Conservation (phyloP, 2,888 invertebrate genomes). For the Chaetogeoica ovagalla region DNA sequence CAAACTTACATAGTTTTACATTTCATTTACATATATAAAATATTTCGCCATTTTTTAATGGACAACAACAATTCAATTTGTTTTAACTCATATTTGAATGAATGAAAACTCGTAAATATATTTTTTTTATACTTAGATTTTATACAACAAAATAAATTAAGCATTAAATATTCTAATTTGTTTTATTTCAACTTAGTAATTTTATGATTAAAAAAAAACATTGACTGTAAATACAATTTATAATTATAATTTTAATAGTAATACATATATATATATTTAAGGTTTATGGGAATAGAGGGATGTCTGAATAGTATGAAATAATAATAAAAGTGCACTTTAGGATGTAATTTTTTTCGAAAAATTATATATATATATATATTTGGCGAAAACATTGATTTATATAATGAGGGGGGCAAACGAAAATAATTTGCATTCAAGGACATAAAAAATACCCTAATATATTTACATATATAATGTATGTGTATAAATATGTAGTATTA, state of each 20-base stretch:
- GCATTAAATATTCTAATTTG: conserved; percentile 51
- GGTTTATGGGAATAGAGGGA: conserved; percentile 51
- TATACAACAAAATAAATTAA: conserved; percentile 53
- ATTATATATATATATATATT: background rate
- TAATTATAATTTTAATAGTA: conserved; percentile 13
- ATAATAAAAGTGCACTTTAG: conserved; percentile 49
- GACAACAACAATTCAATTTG: conserved; percentile 31
- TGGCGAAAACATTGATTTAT: conserved; percentile 19
- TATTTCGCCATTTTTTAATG: conserved; percentile 30
- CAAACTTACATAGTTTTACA: conserved; percentile 37
- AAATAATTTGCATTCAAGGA: conserved; percentile 34
- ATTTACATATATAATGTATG: conserved; percentile 17
- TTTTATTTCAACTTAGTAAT: conserved; percentile 50
- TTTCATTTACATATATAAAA: conserved; percentile 34
- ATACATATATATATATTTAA: conserved; percentile 32
- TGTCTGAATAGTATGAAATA: conserved; percentile 44
- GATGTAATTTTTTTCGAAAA: conserved; percentile 29
- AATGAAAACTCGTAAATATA: conserved; percentile 49
- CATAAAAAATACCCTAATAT: conserved; percentile 12
- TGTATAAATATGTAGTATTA: conserved; percentile 38
- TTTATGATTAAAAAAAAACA: conserved; percentile 34
- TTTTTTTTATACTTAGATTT: conserved; percentile 53
- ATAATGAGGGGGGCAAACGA: background rate
- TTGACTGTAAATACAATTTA: conserved; percentile 50
- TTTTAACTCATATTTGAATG: conserved; percentile 47